phyloP scores from a whole-genome alignment of 2,888 invertebrate species.

The Dinocampus coccinellae region DNA sequence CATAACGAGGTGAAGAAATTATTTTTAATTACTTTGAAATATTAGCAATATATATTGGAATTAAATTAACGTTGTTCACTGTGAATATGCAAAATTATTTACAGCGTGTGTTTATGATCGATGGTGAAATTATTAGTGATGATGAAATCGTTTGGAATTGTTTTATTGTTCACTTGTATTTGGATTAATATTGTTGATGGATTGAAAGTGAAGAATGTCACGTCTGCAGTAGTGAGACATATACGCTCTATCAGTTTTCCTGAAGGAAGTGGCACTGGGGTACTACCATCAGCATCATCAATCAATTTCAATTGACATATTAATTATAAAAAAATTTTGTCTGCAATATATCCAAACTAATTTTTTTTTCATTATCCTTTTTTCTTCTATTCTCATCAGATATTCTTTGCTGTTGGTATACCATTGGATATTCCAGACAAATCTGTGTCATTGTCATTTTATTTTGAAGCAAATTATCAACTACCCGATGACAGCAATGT shows the following conservation, averaged over 20 bases:
- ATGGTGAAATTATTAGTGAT: neutral
- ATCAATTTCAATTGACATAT: conserved; percentile 37
- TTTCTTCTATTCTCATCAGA: conserved; percentile 71
- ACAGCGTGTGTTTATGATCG: neutral
- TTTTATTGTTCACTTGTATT: conserved; percentile 1
- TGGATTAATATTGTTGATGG: conserved; percentile 44
- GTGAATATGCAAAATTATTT: neutral
- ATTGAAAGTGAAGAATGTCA: conserved; percentile 59
- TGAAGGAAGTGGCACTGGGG: conserved; percentile 62
- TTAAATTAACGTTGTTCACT: neutral
- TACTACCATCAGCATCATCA: conserved; percentile 50
- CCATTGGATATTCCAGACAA: conserved; percentile 79
- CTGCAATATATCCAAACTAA: neutral
- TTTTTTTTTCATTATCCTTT: conserved; percentile 16
- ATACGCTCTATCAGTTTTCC: conserved; percentile 64
- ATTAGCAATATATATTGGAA: neutral
- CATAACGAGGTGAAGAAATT: neutral
- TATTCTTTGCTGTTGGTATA: conserved; percentile 79
- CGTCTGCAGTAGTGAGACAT: conserved; percentile 57
- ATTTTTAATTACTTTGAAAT: neutral
- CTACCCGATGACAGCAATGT: conserved; percentile 72
- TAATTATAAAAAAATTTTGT: neutral
- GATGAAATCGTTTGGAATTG: neutral
- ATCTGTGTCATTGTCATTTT: conserved; percentile 79
- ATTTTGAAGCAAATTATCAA: conserved; percentile 80